A percentile compares a stretch with the other conserved stretches of the same genome.
Evolutionary conservation across 2,113 vertebrate genomes (phyloP).

Genomic region (Nymphicus hollandicus): DNA sequence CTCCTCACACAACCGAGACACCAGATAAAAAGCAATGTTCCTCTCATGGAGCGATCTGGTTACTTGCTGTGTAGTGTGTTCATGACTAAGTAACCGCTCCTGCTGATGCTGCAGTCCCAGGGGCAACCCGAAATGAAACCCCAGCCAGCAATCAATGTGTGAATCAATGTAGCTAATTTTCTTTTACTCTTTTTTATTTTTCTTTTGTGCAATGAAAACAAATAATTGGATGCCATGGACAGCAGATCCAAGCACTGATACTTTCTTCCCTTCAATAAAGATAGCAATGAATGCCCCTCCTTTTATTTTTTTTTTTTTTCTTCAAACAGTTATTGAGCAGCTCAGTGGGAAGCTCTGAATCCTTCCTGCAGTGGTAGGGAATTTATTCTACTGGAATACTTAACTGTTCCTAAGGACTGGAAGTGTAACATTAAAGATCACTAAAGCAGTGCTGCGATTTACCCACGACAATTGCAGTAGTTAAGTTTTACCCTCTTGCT

Average conservation of each 20-base stretch:
- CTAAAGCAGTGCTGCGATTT: background rate
- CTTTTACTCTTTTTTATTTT: background rate
- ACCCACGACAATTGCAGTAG: background rate
- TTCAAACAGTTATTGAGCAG: background rate
- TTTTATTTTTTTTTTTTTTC: background rate
- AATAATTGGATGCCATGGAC: background rate
- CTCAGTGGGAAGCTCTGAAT: background rate
- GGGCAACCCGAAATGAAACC: slow-evolving; percentile 23
- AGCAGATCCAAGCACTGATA: background rate
- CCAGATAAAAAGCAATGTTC: background rate
- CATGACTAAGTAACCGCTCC: background rate
- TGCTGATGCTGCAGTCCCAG: background rate
- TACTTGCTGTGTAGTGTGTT: background rate
- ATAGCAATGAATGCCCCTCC: background rate
- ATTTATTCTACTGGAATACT: background rate
- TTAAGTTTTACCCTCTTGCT: background rate
- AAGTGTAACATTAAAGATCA: background rate
- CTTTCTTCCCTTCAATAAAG: background rate
- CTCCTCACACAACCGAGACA: background rate
- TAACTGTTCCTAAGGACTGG: background rate
- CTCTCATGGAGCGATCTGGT: background rate
- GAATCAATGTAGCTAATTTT: slow-evolving; percentile 44
- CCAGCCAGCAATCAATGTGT: background rate
- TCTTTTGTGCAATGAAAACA: background rate
- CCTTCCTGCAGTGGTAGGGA: background rate